A percentile compares a stretch with the other conserved stretches of the same genome.
Conservation (phyloP, 2,113 vertebrate species). For the Apodemus speciosus region DNA sequence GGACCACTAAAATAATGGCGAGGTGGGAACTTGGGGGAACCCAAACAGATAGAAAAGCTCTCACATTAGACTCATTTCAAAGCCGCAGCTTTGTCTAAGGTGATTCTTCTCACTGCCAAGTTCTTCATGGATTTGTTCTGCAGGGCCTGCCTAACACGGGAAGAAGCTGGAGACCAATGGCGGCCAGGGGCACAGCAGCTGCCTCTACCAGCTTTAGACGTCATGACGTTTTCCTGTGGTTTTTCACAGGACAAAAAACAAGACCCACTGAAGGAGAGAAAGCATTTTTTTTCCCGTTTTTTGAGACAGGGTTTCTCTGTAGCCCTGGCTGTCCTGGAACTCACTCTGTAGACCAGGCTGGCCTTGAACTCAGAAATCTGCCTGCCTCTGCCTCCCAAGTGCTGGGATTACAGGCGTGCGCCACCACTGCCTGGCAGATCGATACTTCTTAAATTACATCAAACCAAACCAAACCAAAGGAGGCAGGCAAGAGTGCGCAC, state of each 20-base stretch:
- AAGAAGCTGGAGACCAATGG: neutral
- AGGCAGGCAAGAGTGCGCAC: neutral
- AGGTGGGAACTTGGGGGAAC: neutral
- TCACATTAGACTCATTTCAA: neutral
- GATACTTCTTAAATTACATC: neutral
- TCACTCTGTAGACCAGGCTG: too few relatives aligned
- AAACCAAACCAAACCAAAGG: slow-evolving; percentile 44
- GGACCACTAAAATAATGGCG: slow-evolving; percentile 23
- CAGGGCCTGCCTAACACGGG: accelerated
- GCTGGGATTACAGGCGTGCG: too few relatives aligned
- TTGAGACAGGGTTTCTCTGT: too few relatives aligned
- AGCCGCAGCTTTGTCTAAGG: neutral
- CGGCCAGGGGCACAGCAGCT: neutral
- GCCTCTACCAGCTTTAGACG: neutral
- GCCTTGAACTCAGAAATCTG: too few relatives aligned
- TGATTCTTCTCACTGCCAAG: neutral
- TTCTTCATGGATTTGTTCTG: neutral
- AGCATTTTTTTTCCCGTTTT: neutral
- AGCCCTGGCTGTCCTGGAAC: too few relatives aligned
- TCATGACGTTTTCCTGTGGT: slow-evolving; percentile 22
- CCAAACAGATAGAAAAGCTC: neutral
- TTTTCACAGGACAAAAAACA: slow-evolving; percentile 34
- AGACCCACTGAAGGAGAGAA: slow-evolving; percentile 34
- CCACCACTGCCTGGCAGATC: too few relatives aligned
- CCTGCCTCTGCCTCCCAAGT: too few relatives aligned